Percentiles rank a stretch among this genome's conserved stretches.
Evolutionary conservation across 2,888 invertebrate species (phyloP).

Genomic region (Drosophila cognata): DNA sequence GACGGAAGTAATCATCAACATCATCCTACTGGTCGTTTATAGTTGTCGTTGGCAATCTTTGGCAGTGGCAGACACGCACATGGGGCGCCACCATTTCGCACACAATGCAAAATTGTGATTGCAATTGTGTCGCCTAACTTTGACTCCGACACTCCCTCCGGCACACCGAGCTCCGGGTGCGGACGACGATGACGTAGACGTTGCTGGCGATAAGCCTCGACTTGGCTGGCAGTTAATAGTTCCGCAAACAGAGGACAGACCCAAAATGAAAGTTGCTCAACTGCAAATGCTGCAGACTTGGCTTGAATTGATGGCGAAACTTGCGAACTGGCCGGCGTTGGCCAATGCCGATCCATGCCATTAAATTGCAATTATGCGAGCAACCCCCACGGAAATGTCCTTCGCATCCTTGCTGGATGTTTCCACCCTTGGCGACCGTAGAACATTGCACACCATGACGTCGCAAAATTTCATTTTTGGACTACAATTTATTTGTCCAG

Average conservation of each 20-base stretch:
- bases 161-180: slow-evolving; percentile 7
- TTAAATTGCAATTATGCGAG: slow-evolving; percentile 74
- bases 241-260: slow-evolving; percentile 51
- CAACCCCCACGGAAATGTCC: slow-evolving; percentile 57
- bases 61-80: slow-evolving; percentile 41
- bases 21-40: slow-evolving; percentile 1
- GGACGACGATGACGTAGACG: slow-evolving; percentile 40
- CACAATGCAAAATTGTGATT: slow-evolving; percentile 29
- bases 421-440: slow-evolving; percentile 59
- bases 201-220: slow-evolving; percentile 46
- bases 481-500: slow-evolving; percentile 43
- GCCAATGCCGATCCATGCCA: slow-evolving; percentile 49
- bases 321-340: slow-evolving; percentile 29
- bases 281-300: slow-evolving; percentile 41
- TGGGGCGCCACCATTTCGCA: slow-evolving; percentile 30
- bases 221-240: slow-evolving; percentile 62
- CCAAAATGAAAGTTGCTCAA: slow-evolving; percentile 70
- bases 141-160: slow-evolving; percentile 10
- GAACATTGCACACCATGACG: slow-evolving; percentile 62
- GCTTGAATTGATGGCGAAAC: slow-evolving; percentile 59
- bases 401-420: slow-evolving; percentile 16
- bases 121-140: slow-evolving; percentile 35
- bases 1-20: slow-evolving; percentile 69
- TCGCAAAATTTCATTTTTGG: slow-evolving; percentile 63
- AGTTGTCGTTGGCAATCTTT: slow-evolving; percentile 39